Base-by-base conservation (phyloP, 2,888 invertebrate genomes). In the Candidula unifasciata region DNA sequence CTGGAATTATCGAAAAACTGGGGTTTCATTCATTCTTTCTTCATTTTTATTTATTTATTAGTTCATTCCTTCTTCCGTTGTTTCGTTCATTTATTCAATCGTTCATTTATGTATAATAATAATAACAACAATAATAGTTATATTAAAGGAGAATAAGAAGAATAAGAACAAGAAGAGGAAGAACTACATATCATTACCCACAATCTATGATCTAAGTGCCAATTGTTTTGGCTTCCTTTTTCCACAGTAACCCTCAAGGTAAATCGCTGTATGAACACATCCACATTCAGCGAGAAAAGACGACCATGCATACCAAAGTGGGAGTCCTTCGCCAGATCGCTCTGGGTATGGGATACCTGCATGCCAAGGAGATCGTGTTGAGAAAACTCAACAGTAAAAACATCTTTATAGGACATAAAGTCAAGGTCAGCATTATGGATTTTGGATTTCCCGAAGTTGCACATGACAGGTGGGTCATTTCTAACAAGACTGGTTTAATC, bases 331-430 rank as follows among this genome's bases (percentile, higher is more conserved):
- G 93, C 27, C 94, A 93, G 88, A 91, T 94, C 27, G 91, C 93
- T 24, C 93, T 93, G 85, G 94, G 92, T 18, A 93, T 94, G 92
- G 94, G 94, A 18, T 94, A 94, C 88, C 90, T 94, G 3, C 94
- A 94, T 89, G 94, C 94, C 80, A 94, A 93, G 86, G 94, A 93
- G n/a, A 94, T 94, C 80, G 91, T 94, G 30, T 92, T 94, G 78
- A 90, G 91, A 33, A 92, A 92, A 79, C 91, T 94, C 64, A 94
- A 92, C 87, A 93, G 94, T 6, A 91, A 92, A 82, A 94, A 94
- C 86, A 92, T 95, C 52, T 94, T 93, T 86, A 89, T 76, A 10
- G 82, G 82, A 52, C 91, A 90, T 85, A 91, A 93, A 85, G 94
- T 94, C 44, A 94, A 94, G 88, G 90, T 89, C 73, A 88, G 89